These are phyloP conservation scores for Atrichornis clamosus DNA, from an alignment of 2,113 vertebrate genomes.

Conservation along the genomic window DNA sequence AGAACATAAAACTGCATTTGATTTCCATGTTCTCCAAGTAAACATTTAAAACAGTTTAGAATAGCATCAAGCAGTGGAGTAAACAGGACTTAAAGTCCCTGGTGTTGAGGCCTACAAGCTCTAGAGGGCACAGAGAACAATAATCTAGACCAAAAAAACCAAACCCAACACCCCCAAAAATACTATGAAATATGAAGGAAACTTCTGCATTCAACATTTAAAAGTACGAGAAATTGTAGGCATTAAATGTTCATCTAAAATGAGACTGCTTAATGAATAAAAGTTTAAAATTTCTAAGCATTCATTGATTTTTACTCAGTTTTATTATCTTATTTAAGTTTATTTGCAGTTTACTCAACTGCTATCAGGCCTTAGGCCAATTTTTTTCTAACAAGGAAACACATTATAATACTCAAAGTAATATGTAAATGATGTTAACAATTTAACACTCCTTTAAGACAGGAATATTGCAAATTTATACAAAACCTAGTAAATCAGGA, in stretches of 20 bases:
- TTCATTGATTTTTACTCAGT: neutral
- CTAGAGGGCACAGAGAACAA: neutral
- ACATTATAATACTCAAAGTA: neutral
- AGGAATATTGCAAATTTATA: neutral
- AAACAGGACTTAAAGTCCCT: neutral
- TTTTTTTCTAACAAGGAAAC: neutral
- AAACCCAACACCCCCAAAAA: accelerated
- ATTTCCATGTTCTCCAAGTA: neutral
- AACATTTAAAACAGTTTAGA: neutral
- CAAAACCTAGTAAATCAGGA: neutral
- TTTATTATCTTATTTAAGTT: neutral
- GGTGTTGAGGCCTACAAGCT: neutral
- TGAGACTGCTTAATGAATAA: neutral
- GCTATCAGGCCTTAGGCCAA: neutral
- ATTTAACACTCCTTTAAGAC: neutral
- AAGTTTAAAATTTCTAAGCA: neutral
- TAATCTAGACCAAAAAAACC: neutral
- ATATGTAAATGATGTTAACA: neutral
- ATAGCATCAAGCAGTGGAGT: neutral
- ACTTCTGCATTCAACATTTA: neutral
- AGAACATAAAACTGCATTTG: neutral
- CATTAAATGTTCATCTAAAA: neutral
- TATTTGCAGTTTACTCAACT: neutral
- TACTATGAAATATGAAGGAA: neutral
- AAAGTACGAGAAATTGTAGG: neutral